Evolutionary conservation across 2,888 invertebrate genomes (phyloP), one percentile per base, ranked within the genome.

Genomic region (Pyrgus malvae): DNA sequence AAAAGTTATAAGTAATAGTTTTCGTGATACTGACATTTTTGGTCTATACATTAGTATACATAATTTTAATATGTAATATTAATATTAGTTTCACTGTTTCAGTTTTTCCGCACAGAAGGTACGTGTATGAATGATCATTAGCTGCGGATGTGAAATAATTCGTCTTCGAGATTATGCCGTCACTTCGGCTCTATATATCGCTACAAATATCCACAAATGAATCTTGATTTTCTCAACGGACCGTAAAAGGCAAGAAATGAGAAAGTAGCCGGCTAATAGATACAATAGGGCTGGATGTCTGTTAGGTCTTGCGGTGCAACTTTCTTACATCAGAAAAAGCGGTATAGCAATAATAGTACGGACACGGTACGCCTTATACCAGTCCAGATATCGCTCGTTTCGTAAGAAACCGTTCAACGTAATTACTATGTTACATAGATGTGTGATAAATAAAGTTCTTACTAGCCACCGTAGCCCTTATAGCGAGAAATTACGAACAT

Each of bases 231-330:
- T 87, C 86, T 84, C 81, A 78, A 76, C 80, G 72, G 73, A 72
- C 87, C 83, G 77, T 88, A 86, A 82, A 88, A 76, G 88, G 89
- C 72, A 83, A 75, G 86, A 84, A 87, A 84, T 84, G 81, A 83
- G 89, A 90, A 89, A 90, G 89, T 87, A 80, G 78, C 76, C 72
- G 62, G 75, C 74, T 87, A 88, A 88, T 88, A 88, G 87, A 88
- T 88, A 89, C 89, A 90, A 90, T 90, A 88, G 89, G 88, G 86
- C 83, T 78, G 76, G 76, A 76, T 68, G 63, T 63, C 65, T 65
- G 69, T 62, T 84, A 80, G 78, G 80, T 79, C 79, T 75, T 66
- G 78, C 74, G 65, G 67, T 67, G 74, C 80, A 80, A 83, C 88
- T 89, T 89, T 88, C 88, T 76, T 84, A 69, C 67, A 62, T 58